Evolutionary conservation across 1,140 invertebrate species (phyloP).

Genomic region (Diuraphis noxia): DNA sequence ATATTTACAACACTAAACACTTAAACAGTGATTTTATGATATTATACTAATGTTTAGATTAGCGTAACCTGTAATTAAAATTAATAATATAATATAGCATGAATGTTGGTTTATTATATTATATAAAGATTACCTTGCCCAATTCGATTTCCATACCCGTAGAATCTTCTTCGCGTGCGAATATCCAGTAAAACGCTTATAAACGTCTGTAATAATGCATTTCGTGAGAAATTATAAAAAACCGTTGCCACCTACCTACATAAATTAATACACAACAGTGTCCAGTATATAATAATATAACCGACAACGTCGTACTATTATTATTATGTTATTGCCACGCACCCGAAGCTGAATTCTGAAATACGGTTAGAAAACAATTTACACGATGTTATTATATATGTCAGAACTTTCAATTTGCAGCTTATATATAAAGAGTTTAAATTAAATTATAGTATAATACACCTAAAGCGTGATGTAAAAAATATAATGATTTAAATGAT

Average conservation of each 20-base stretch:
- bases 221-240: background rate
- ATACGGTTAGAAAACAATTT: background rate
- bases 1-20: no score
- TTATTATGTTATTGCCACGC: background rate
- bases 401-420: background rate
- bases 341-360: slow-evolving; percentile 3
- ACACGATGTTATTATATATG: background rate
- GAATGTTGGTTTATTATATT: no score
- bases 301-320: background rate
- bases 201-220: background rate
- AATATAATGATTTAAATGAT: background rate
- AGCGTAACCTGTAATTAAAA: background rate
- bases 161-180: background rate
- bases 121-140: background rate
- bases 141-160: background rate
- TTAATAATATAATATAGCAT: background rate
- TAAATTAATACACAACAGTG: background rate
- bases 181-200: background rate
- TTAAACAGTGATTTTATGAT: background rate
- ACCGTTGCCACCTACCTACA: background rate
- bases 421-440: background rate
- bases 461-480: background rate
- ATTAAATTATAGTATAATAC: background rate
- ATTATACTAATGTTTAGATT: background rate
- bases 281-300: background rate